phyloP scores from a whole-genome alignment of 2,888 invertebrate genomes.

The Drosophila helvetica region DNA sequence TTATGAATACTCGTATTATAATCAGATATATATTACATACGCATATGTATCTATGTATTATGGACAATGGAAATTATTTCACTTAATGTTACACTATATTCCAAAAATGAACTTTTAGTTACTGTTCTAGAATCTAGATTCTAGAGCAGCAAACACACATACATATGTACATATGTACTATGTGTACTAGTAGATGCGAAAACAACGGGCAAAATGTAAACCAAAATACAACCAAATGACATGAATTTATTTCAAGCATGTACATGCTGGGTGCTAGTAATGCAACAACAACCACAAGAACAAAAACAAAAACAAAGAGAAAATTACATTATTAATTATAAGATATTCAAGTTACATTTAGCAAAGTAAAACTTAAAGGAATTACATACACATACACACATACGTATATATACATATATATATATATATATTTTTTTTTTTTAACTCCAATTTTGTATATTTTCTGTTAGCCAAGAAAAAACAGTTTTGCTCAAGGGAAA shows the following conservation, averaged over 20 bases:
- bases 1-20: constrained; percentile 18
- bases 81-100: neutral
- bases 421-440: constrained; percentile 9
- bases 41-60: neutral
- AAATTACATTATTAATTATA: constrained; percentile 15
- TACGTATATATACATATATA: neutral
- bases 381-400: neutral
- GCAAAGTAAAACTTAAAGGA: constrained; percentile 14
- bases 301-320: constrained; percentile 11
- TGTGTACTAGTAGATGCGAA: neutral
- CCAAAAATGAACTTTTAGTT: constrained; percentile 17
- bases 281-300: constrained; percentile 53
- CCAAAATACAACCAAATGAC: constrained; percentile 49
- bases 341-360: constrained; percentile 40
- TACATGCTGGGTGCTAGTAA: constrained; percentile 75
- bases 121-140: constrained; percentile 1
- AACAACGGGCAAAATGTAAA: constrained; percentile 7
- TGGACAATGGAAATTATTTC: neutral
- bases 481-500: constrained; percentile 51
- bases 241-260: constrained; percentile 69
- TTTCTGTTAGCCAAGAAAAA: constrained; percentile 48
- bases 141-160: neutral
- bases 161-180: too few species aligned
- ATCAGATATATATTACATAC: constrained; percentile 2
- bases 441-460: constrained; percentile 3